Percentiles rank a stretch among this genome's conserved stretches.
Conservation (phyloP, 2,797 vertebrate species). For the Pseudochirops corinnae region DNA sequence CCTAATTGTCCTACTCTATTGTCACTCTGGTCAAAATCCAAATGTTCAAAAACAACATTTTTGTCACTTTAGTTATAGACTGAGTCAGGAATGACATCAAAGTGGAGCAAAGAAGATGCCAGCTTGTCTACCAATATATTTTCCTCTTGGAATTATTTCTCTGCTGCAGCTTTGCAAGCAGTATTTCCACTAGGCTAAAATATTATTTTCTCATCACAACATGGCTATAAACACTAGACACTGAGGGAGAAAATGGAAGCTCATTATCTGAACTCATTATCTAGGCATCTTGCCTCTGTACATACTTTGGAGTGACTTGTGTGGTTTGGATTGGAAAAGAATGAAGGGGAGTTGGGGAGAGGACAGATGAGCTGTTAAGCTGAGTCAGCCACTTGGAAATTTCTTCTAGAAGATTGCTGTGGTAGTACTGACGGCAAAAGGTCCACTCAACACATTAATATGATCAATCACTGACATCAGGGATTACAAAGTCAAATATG, state of each 20-base stretch:
- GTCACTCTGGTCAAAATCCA: neutral
- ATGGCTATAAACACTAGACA: conserved; percentile 51
- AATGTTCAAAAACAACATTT: neutral
- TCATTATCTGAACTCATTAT: conserved; percentile 66
- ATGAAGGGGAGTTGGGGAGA: neutral
- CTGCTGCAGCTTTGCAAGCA: conserved; percentile 18
- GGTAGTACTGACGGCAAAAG: conserved; percentile 43
- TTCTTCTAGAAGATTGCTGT: conserved; percentile 60
- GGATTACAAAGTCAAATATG: neutral
- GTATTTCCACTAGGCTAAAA: conserved; percentile 16
- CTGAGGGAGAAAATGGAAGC: conserved; percentile 3
- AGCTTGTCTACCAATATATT: conserved; percentile 15
- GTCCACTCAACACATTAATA: neutral
- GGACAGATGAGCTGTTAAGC: conserved; percentile 66
- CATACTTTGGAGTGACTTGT: conserved; percentile 37
- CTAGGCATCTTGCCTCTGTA: conserved; percentile 32
- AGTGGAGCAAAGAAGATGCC: conserved; percentile 15
- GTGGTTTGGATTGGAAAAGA: conserved; percentile 24
- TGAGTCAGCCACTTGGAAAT: neutral
- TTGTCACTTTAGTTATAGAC: neutral
- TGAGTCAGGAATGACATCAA: conserved; percentile 11
- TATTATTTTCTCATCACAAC: conserved; percentile 45
- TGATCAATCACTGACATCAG: conserved; percentile 35
- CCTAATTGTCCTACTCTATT: neutral
- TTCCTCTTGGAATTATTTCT: conserved; percentile 9